A percentile compares a stretch with the other conserved stretches of the same genome.
Evolutionary conservation across 1,140 invertebrate genomes (phyloP).

Genomic region (Euura lappo): DNA sequence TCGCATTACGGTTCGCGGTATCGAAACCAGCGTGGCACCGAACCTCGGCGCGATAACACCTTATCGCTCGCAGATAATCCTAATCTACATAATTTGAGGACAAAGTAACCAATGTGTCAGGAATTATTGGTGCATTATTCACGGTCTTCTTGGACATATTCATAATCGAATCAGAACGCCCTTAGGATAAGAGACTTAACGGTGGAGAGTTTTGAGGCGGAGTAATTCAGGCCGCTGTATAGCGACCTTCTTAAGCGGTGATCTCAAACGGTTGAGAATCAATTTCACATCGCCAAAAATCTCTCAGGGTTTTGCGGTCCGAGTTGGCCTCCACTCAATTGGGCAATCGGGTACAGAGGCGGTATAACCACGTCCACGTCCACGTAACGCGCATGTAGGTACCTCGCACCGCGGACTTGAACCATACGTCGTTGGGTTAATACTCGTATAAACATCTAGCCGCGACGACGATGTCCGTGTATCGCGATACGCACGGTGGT

Average conservation of each 20-base stretch:
- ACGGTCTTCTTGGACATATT: too few species aligned
- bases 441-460: neutral
- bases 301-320: neutral
- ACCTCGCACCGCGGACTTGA: neutral
- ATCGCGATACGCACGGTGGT: slow-evolving; percentile 22
- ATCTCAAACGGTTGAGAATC: slow-evolving; percentile 1
- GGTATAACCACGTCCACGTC: neutral
- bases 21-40: too few species aligned
- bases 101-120: too few species aligned
- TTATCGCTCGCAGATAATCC: too few species aligned
- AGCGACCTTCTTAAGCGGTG: neutral
- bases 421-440: neutral
- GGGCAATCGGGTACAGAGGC: neutral
- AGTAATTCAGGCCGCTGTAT: neutral
- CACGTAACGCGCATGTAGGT: neutral
- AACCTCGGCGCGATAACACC: too few species aligned
- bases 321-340: slow-evolving; percentile 5
- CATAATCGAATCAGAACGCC: too few species aligned
- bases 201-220: too few species aligned
- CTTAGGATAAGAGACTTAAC: too few species aligned
- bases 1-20: too few species aligned
- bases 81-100: too few species aligned
- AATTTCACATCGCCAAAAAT: neutral
- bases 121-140: too few species aligned
- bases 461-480: neutral